A percentile compares a stretch with the other conserved stretches of the same genome.
Conservation (phyloP, 2,888 invertebrate species). For the Criorhina ranunculi region DNA sequence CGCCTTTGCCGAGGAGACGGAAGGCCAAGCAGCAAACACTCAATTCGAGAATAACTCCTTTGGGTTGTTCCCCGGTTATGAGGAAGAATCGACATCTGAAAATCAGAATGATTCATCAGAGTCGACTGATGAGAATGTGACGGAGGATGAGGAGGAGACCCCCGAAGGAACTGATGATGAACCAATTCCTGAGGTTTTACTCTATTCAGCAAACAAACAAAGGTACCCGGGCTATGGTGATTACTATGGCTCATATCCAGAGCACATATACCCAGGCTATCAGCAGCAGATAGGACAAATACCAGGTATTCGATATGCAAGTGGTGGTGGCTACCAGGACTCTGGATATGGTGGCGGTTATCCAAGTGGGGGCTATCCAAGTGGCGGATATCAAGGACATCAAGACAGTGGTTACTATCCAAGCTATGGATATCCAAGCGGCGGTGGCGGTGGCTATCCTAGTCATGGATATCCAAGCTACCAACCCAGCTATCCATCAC, state of each 20-base stretch:
- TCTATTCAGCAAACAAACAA: slow-evolving; percentile 7
- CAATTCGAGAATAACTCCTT: not conserved
- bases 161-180: not conserved
- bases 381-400: not conserved
- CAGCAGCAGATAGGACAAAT: not conserved
- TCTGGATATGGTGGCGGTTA: slow-evolving; percentile 1
- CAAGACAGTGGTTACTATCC: not conserved
- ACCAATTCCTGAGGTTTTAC: not conserved
- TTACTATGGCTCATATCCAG: slow-evolving; percentile 14
- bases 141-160: not conserved
- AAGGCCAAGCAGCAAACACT: not conserved
- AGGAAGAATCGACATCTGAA: not conserved
- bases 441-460: slow-evolving; percentile 11
- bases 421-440: not conserved
- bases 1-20: slow-evolving; percentile 11
- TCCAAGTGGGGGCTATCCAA: slow-evolving; percentile 1
- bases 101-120: slow-evolving; percentile 5
- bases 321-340: not conserved
- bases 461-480: not conserved
- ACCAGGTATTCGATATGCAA: not conserved
- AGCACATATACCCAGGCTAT: slow-evolving; percentile 3
- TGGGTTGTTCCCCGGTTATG: not conserved
- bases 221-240: not conserved
- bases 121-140: slow-evolving; percentile 1
- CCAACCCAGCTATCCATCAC: not conserved